Evolutionary conservation across 2,888 invertebrate genomes (phyloP), one percentile per base, ranked within the genome.

Genomic region (Pemphredon lugubris): DNA sequence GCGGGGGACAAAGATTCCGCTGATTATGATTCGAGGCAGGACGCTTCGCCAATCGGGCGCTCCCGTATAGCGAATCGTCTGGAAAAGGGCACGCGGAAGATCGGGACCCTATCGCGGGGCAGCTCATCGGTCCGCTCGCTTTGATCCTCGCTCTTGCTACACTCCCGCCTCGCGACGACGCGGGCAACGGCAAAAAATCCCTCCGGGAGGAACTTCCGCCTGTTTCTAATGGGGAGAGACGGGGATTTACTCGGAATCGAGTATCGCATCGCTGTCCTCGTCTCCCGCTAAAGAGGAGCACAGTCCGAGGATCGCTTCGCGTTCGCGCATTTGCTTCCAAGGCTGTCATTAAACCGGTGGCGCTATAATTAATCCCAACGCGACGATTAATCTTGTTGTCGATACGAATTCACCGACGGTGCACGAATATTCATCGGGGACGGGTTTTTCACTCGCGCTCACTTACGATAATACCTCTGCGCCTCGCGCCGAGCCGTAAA

Each of bases 11-110:
- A 11, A 54, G 76, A 76, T 68, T 58, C 47, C 63, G 53, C 65
- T 78, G 84, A 84, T 86, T 86, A 84, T 85, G 83, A 86, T 87
- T 85, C 86, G 82, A 81, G 77, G 73, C 83, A 82, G 84, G 81
- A 5, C 5, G 76, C 65, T 70, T 59, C 67, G 68, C 77, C 73
- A 57, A 72, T 72, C 74, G 76, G 59, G 77, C 78, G 74, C 81
- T 79, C 77, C 81, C 71, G 84, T 77, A 84, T 83, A 85, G 86
- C 86, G 85, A 85, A 86, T 83, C 71, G 69, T 79, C 84, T 83
- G 72, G 81, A 82, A 84, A 87, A 84, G 86, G 84, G 82, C 85
- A 87, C 82, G 83, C 82, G 73, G 75, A 82, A 84, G 84, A 85
- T 84, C 84, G 82, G 80, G 73, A 77, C 78, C 68, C 78, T 81